Evolutionary conservation across 2,113 vertebrate species (phyloP), one percentile per base, ranked within the genome.

Genomic region (Centrocercus urophasianus): DNA sequence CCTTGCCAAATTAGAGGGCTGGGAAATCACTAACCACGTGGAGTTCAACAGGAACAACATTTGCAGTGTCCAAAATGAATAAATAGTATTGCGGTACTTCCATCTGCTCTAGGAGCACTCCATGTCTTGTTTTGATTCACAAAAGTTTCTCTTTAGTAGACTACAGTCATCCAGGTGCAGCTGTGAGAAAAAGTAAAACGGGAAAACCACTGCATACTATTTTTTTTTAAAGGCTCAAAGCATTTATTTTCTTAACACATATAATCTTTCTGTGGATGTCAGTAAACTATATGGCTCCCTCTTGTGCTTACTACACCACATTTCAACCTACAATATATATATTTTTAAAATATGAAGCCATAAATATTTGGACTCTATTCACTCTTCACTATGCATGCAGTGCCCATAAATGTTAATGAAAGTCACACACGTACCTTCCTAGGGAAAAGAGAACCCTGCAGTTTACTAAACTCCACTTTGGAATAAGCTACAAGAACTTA

Each of bases 271-370:
- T 38, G 45, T 56, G 74, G 86, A 54, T 59, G 50, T 89, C 88
- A 95, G 66, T 52, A 95, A 96, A 94, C 94, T 92, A 88, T 89
- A 96, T 88, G 78, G 96, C 96, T 97, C 97, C 97, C 97, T 96
- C 96, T 97, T 97, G 97, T 97, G 97, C 95, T 86, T 93, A 89
- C 74, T 76, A 93, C 4, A 59, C 45, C 61, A 94, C 94, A 97
- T 94, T 95, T 97, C 96, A 96, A 38, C 0, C 22, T 56, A 67
- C 17, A 75, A 91, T 54, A 54, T 30, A 59, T 71, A 45, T 71
- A 63, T 4, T 3, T 3, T 2, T 6, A 48, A 47, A 78, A 77
- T 72, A 86, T 57, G 48, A 90, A 91, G 36, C 64, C 60, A 79
- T 86, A 87, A 91, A 93, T 61, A 86, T 45, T 2, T 66, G 47